Evolutionary conservation across 2,113 vertebrate genomes (phyloP).

Genomic region (Athene noctua): DNA sequence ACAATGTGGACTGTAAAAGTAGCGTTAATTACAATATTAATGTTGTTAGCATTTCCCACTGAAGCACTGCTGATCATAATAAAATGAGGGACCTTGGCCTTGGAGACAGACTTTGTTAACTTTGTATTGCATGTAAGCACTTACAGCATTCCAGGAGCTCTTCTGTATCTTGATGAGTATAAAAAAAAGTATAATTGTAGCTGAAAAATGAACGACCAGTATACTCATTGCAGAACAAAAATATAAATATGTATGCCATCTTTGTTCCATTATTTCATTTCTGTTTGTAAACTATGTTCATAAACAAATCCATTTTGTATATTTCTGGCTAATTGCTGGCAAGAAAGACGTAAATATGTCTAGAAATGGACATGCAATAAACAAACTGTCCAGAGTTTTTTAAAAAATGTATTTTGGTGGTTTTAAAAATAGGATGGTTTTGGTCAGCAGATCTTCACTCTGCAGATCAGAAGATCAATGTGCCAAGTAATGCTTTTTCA

Average conservation of each 20-base stretch:
- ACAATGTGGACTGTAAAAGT: neutral
- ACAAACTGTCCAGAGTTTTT: neutral
- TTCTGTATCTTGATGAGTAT: neutral
- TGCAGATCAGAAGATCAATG: neutral
- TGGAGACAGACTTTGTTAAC: neutral
- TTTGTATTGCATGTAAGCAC: neutral
- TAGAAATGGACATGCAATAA: slow-evolving; percentile 35
- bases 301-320: slow-evolving; percentile 33
- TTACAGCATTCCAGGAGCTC: neutral
- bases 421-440: slow-evolving; percentile 24
- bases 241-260: neutral
- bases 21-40: neutral
- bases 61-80: neutral
- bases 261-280: slow-evolving; percentile 39
- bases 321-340: slow-evolving; percentile 58
- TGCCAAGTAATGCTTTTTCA: neutral
- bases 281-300: slow-evolving; percentile 28
- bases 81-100: neutral
- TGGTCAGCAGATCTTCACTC: neutral
- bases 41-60: neutral
- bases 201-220: neutral
- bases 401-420: neutral
- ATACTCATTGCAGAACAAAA: neutral
- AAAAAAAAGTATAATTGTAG: neutral
- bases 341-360: slow-evolving; percentile 54